Percentiles rank a stretch among this genome's conserved stretches.
Evolutionary conservation across 2,797 vertebrate species (phyloP).

Genomic region (Lagocephalus sceleratus): DNA sequence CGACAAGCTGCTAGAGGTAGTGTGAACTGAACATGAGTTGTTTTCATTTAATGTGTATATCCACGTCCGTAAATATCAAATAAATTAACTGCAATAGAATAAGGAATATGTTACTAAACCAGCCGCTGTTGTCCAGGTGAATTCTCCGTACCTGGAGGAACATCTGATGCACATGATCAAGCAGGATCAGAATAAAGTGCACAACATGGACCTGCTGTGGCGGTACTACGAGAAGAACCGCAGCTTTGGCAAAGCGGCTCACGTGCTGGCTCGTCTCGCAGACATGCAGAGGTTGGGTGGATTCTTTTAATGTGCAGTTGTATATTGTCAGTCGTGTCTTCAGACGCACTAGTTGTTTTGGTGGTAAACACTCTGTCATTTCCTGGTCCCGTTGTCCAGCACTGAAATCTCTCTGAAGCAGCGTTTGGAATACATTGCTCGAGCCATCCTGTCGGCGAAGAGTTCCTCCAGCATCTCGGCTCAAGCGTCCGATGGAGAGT

Average conservation of each 20-base stretch:
- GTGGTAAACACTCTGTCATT: not conserved
- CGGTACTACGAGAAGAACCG: conserved; percentile 95
- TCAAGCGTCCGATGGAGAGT: conserved; percentile 93
- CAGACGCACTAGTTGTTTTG: no score
- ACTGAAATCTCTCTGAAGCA: conserved; percentile 94
- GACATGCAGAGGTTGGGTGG: conserved; percentile 89
- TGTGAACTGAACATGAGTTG: no score
- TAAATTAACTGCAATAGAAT: no score
- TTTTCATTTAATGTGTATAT: not conserved
- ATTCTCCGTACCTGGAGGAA: conserved; percentile 92
- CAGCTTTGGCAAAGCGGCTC: conserved; percentile 91
- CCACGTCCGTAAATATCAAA: not conserved
- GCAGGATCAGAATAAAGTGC: conserved; percentile 94
- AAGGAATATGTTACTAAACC: not conserved
- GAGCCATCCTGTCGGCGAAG: conserved; percentile 96
- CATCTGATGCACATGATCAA: conserved; percentile 94
- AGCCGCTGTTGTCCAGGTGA: conserved; percentile 75
- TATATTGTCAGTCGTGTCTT: no score
- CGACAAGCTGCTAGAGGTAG: conserved; percentile 93
- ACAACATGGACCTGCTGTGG: conserved; percentile 97
- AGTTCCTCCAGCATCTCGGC: conserved; percentile 90
- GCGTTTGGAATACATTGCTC: conserved; percentile 92
- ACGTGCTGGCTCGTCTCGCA: conserved; percentile 88
- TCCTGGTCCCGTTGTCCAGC: conserved; percentile 63
- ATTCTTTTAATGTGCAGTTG: not conserved